phyloP scores from a whole-genome alignment of 2,888 invertebrate genomes.

The Drosophila greeni region DNA sequence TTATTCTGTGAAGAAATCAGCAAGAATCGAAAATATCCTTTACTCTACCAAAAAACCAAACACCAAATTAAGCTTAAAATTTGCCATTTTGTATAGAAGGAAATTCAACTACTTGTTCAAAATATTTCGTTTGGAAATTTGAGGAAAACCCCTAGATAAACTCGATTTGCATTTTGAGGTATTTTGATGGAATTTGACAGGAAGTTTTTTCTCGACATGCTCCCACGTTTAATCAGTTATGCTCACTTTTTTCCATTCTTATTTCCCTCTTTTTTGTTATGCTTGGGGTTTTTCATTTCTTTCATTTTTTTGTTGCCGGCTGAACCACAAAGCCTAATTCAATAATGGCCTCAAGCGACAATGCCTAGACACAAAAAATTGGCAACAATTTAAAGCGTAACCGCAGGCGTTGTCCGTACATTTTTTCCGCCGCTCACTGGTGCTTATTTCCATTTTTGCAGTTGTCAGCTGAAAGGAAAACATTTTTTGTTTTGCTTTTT shows the following conservation, averaged over 20 bases:
- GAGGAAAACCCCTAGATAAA: background rate
- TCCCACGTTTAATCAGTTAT: constrained; percentile 9
- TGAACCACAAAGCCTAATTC: constrained; percentile 53
- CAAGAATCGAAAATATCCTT: background rate
- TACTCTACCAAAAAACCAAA: background rate
- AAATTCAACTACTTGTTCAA: background rate
- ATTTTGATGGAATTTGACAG: constrained; percentile 25
- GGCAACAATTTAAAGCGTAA: constrained; percentile 65
- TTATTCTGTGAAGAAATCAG: background rate
- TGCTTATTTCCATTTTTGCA: constrained; percentile 32
- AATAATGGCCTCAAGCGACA: constrained; percentile 49
- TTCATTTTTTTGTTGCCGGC: background rate
- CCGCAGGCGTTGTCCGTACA: constrained; percentile 56
- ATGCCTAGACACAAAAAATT: constrained; percentile 45
- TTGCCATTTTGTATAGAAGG: background rate
- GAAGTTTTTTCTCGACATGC: constrained; percentile 1
- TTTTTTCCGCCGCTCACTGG: constrained; percentile 31
- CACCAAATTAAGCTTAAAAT: background rate
- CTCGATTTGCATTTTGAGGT: constrained; percentile 7
- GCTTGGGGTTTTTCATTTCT: background rate
- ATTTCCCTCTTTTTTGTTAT: constrained; percentile 7
- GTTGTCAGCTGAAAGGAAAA: constrained; percentile 44
- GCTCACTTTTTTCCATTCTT: constrained; percentile 8
- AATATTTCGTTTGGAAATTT: constrained; percentile 7
- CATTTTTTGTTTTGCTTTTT: constrained; percentile 22